Evolutionary conservation across 2,888 invertebrate genomes (phyloP), one percentile per base, ranked within the genome.

Genomic region (Drosophila leonis): DNA sequence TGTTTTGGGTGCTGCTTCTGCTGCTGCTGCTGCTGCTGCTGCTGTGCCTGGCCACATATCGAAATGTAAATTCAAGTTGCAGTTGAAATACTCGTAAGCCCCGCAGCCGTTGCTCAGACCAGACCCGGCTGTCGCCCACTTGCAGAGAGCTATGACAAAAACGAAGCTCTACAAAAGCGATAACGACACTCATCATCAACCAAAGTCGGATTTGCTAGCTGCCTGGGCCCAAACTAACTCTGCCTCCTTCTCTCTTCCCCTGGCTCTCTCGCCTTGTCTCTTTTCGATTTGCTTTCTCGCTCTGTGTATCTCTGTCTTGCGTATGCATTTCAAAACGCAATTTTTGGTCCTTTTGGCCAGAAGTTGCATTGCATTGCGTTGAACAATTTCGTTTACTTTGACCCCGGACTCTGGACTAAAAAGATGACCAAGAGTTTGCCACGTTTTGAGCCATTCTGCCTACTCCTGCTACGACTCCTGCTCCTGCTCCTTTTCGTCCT

Each of bases 161-260:
- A 78, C 75, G 76, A 88, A 81, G 72, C 80, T 74, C 78, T 74
- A 75, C 86, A 90, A 86, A 90, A 87, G 80, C 84, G 89, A 90
- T 87, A 89, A 88, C 90, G 82, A 89, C 87, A 90, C 89, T 90
- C 87, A 87, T 90, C 88, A 88, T 89, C 89, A 89, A 77, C 75
- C 77, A 88, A 83, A 87, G 83, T 88, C 82, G 80, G 88, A 88
- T 88, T 87, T 88, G 74, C 75, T 61, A 77, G 66, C 73, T 62
- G 67, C 77, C 74, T 68, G 49, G 49, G 33, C 68, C 68, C 66
- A 61, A 72, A 57, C 66, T 63, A 18, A 54, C 66, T 59, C 69
- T 46, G 68, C 52, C 55, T 48, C 7, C 29, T 46, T 13, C 65
- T 44, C 51, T 55, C 48, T 52, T 52, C 59, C 65, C 13, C 55